A percentile compares a stretch with the other conserved stretches of the same genome.
phyloP scores from a whole-genome alignment of 2,888 invertebrate genomes.

The Nomada ferruginata region DNA sequence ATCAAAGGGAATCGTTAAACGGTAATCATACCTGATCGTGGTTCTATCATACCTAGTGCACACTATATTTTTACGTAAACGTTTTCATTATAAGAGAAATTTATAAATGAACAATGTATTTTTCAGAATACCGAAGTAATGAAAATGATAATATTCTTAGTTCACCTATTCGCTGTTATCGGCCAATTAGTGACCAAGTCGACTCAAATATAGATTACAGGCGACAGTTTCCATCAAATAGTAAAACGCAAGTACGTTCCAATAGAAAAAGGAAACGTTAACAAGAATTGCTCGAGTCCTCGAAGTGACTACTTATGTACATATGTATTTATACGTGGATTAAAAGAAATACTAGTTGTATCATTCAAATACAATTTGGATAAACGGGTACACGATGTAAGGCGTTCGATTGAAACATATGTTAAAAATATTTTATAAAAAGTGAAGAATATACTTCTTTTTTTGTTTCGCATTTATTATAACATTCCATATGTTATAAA shows the following conservation, averaged over 20 bases:
- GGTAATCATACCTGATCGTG: slow-evolving; percentile 37
- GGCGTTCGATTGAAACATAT: not conserved
- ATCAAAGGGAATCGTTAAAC: slow-evolving; percentile 28
- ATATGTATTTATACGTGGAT: slow-evolving; percentile 33
- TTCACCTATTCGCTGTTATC: slow-evolving; percentile 69
- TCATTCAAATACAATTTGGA: slow-evolving; percentile 1
- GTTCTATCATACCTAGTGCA: no score
- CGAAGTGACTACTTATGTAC: slow-evolving; percentile 14
- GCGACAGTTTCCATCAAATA: slow-evolving; percentile 63
- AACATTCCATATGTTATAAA: slow-evolving; percentile 35
- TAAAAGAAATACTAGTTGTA: slow-evolving; percentile 6
- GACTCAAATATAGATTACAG: slow-evolving; percentile 72
- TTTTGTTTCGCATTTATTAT: slow-evolving; percentile 26
- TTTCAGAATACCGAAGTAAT: slow-evolving; percentile 52
- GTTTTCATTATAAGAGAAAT: not conserved
- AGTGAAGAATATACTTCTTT: not conserved
- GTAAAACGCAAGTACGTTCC: slow-evolving; percentile 37
- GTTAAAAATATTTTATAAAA: slow-evolving; percentile 2
- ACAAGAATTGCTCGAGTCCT: slow-evolving; percentile 12
- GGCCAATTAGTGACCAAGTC: slow-evolving; percentile 68
- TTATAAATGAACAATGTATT: not conserved
- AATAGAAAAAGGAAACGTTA: slow-evolving; percentile 68
- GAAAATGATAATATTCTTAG: slow-evolving; percentile 46
- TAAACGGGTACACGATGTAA: not conserved
- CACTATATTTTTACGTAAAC: not conserved